These are phyloP conservation scores for Hirundo rustica DNA, from an alignment of 2,797 vertebrate genomes.

Conservation along the genomic window DNA sequence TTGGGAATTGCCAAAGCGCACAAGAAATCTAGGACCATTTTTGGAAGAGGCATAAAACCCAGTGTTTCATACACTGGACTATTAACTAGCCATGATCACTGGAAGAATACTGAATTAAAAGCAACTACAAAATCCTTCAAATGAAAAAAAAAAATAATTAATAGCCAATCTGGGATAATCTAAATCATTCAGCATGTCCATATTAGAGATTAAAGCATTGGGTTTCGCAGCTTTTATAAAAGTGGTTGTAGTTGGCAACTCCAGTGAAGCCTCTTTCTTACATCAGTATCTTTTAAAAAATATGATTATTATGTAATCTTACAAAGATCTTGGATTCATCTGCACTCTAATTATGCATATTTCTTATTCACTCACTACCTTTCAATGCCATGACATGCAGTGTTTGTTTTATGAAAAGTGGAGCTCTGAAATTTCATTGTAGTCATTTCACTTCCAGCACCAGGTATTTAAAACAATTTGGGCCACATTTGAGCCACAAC, in stretches of 20 bases:
- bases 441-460: neutral
- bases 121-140: neutral
- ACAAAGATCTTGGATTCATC: neutral
- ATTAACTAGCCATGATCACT: neutral
- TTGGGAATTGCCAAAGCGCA: neutral
- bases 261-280: neutral
- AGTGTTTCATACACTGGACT: neutral
- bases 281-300: neutral
- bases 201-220: neutral
- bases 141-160: neutral
- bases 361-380: neutral
- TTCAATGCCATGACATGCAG: accelerated
- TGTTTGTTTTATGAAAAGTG: neutral
- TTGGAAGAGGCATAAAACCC: neutral
- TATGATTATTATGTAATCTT: neutral
- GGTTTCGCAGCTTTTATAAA: neutral
- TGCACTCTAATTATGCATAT: neutral
- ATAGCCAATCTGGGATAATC: neutral
- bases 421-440: neutral
- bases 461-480: neutral
- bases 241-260: neutral
- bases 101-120: neutral
- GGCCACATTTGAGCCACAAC: neutral
- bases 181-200: neutral
- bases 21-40: neutral